phyloP scores from a whole-genome alignment of 2,797 vertebrate species.

The Clarias pachynema region DNA sequence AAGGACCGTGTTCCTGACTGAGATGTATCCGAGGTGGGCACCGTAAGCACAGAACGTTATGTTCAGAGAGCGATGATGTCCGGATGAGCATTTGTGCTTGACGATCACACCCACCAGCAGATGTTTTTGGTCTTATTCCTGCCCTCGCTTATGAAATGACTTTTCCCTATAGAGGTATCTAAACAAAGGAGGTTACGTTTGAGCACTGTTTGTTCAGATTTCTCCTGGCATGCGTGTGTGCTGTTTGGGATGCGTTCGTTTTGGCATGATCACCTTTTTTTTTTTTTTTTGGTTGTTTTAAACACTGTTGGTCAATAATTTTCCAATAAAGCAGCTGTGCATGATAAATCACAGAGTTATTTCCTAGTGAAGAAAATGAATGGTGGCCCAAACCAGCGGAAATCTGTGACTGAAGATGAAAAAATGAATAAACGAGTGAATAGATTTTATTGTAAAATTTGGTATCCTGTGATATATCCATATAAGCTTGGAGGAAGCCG shows the following conservation, averaged over 20 bases:
- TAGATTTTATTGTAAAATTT: too few relatives aligned
- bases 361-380: background rate
- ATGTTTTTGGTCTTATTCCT: slow-evolving; percentile 30
- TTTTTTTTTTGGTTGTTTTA: background rate
- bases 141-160: slow-evolving; percentile 34
- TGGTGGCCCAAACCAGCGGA: background rate
- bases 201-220: background rate
- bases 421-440: background rate
- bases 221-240: background rate
- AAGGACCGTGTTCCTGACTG: slow-evolving; percentile 16
- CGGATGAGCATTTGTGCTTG: slow-evolving; percentile 6
- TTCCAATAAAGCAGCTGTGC: background rate
- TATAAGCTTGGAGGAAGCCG: slow-evolving; percentile 1
- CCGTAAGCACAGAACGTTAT: slow-evolving; percentile 23
- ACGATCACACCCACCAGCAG: slow-evolving; percentile 28
- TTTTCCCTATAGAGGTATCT: slow-evolving; percentile 10
- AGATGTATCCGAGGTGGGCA: slow-evolving; percentile 1
- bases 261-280: background rate
- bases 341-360: background rate
- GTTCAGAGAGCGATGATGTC: background rate
- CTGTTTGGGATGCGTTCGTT: background rate
- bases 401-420: background rate
- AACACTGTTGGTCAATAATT: background rate
- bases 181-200: slow-evolving; percentile 24
- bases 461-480: background rate